A percentile compares a stretch with the other conserved stretches of the same genome.
phyloP scores from a whole-genome alignment of 2,113 vertebrate genomes.

The Plecotus auritus region DNA sequence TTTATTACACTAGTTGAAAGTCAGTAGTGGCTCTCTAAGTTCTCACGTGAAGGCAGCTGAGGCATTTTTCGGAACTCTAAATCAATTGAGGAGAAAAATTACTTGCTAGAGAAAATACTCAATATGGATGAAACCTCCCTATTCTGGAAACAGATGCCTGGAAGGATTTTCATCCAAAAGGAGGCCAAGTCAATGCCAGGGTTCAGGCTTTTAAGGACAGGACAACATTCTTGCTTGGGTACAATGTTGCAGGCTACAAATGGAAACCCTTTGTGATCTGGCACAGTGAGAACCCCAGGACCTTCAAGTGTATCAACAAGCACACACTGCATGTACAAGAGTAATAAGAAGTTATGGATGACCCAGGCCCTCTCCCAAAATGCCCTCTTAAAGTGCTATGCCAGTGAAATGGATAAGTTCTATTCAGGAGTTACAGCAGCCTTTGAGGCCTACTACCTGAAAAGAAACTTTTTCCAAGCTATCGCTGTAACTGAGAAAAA shows the following conservation, averaged over 20 bases:
- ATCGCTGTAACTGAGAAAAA: background rate
- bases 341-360: background rate
- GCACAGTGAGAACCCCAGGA: background rate
- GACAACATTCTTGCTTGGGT: background rate
- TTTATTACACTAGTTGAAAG: background rate
- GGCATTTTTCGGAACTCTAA: background rate
- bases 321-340: background rate
- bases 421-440: background rate
- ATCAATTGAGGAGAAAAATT: background rate
- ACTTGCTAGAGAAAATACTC: background rate
- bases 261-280: background rate
- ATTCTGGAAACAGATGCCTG: background rate
- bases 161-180: background rate
- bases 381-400: too few relatives aligned
- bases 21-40: background rate
- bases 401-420: too few relatives aligned
- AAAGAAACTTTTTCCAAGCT: background rate
- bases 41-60: background rate
- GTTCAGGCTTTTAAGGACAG: background rate
- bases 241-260: background rate
- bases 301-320: background rate
- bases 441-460: background rate
- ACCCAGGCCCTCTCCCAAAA: too few relatives aligned
- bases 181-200: background rate
- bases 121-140: background rate